Evolutionary conservation across 2,113 vertebrate species (phyloP).

Genomic region (Brachyistius frenatus): DNA sequence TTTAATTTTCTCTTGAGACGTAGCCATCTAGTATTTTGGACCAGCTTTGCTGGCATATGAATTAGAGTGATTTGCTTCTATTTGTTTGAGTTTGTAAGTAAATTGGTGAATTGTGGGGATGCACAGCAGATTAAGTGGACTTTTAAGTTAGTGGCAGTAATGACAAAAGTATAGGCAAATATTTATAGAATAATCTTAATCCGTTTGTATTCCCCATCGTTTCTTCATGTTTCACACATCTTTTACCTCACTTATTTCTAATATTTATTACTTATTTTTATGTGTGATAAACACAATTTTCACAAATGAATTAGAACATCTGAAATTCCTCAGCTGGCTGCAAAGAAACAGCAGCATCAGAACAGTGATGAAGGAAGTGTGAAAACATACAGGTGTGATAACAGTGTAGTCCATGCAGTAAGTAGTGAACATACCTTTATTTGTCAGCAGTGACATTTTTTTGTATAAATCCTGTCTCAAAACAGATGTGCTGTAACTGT

Average conservation of each 20-base stretch:
- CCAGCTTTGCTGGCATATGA: slow-evolving; percentile 2
- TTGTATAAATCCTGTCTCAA: slow-evolving; percentile 64
- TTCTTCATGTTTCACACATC: neutral
- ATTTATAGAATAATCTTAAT: slow-evolving; percentile 82
- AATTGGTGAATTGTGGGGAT: slow-evolving; percentile 82
- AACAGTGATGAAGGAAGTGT: slow-evolving; percentile 3
- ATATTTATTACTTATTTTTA: neutral
- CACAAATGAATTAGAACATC: neutral
- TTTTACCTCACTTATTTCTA: neutral
- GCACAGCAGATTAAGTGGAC: neutral
- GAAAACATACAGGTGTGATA: slow-evolving; percentile 16
- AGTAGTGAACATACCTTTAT: slow-evolving; percentile 55
- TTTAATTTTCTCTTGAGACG: neutral
- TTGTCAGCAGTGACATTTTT: slow-evolving; percentile 62
- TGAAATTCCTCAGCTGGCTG: slow-evolving; percentile 7
- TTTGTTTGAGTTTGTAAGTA: slow-evolving; percentile 85
- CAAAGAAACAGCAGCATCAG: slow-evolving; percentile 1
- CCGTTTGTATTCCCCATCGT: slow-evolving; percentile 2
- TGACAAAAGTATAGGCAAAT: slow-evolving; percentile 56
- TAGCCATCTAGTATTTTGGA: slow-evolving; percentile 11
- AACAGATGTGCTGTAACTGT: slow-evolving; percentile 78
- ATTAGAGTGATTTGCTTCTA: slow-evolving; percentile 86
- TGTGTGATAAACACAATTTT: neutral
- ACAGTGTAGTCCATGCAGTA: slow-evolving; percentile 34
- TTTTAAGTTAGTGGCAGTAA: neutral